Evolutionary conservation across 2,888 invertebrate genomes (phyloP).

Genomic region (Marronus borbonicus): DNA sequence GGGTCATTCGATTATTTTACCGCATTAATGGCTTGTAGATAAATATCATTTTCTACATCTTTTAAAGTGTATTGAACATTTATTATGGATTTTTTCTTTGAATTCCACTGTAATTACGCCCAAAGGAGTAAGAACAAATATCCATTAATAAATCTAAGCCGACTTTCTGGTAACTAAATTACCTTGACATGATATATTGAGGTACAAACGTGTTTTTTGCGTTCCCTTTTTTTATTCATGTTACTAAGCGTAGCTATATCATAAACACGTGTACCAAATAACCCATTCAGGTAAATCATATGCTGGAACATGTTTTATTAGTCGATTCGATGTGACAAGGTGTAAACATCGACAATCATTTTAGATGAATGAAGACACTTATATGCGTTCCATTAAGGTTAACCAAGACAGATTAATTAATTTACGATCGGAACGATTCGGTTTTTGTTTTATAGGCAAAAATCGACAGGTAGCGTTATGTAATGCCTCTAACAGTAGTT

Average conservation of each 20-base stretch:
- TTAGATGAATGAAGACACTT: slow-evolving; percentile 25
- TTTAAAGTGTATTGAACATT: too few relatives aligned
- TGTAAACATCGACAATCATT: slow-evolving; percentile 28
- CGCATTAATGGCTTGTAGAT: too few relatives aligned
- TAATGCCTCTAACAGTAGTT: not conserved
- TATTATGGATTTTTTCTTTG: too few relatives aligned
- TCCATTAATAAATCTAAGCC: not conserved
- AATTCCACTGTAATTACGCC: not conserved
- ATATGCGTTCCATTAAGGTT: not conserved
- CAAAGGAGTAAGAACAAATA: not conserved
- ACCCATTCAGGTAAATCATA: slow-evolving; percentile 36
- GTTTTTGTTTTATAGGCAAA: slow-evolving; percentile 24
- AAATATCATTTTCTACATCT: too few relatives aligned
- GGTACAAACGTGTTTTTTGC: not conserved
- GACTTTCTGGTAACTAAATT: not conserved
- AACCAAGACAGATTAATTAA: slow-evolving; percentile 32
- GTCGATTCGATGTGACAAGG: slow-evolving; percentile 27
- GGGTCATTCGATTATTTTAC: too few relatives aligned
- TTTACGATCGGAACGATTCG: slow-evolving; percentile 26
- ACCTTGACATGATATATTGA: not conserved
- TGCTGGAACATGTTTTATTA: slow-evolving; percentile 30
- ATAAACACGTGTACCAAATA: slow-evolving; percentile 40
- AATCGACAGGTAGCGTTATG: not conserved
- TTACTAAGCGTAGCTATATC: too few relatives aligned
- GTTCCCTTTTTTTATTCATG: too few relatives aligned